A percentile compares a stretch with the other conserved stretches of the same genome.
Conservation (phyloP, 2,888 invertebrate species). For the Lepetodrilus schrolli region DNA sequence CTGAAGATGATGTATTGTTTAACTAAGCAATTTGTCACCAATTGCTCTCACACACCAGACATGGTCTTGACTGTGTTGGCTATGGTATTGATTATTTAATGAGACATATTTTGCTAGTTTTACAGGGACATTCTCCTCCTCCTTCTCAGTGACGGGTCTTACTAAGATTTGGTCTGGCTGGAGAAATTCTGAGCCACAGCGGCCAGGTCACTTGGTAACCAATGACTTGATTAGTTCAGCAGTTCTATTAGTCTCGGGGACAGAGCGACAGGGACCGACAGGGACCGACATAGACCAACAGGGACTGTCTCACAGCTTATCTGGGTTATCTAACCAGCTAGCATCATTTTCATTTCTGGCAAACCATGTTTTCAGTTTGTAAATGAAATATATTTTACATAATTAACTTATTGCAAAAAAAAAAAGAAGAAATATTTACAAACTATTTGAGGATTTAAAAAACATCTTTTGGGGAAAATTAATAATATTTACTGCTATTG, state of each 20-base stretch:
- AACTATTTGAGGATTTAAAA: no score
- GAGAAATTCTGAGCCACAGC: conserved; percentile 10
- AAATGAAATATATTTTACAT: no score
- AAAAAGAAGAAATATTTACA: no score
- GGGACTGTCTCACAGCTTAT: background rate
- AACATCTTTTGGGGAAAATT: no score
- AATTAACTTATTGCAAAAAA: no score
- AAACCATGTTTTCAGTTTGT: no score
- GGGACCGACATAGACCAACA: background rate
- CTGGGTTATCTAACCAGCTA: no score
- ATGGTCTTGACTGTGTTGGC: background rate
- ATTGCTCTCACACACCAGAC: background rate
- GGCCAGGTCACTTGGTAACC: conserved; percentile 21
- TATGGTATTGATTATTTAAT: conserved; percentile 4
- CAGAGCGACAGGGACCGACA: background rate
- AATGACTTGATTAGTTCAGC: conserved; percentile 21
- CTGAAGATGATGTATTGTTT: no score
- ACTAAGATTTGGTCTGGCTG: background rate
- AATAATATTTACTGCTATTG: no score
- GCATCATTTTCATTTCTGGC: no score
- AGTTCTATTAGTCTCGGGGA: background rate
- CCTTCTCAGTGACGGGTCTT: background rate
- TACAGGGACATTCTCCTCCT: conserved; percentile 14
- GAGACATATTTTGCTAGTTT: conserved; percentile 20
- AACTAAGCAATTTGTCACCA: conserved; percentile 2